Percentiles rank a stretch among this genome's conserved stretches.
Evolutionary conservation across 2,113 vertebrate genomes (phyloP).

Genomic region (Xiphophorus hellerii): DNA sequence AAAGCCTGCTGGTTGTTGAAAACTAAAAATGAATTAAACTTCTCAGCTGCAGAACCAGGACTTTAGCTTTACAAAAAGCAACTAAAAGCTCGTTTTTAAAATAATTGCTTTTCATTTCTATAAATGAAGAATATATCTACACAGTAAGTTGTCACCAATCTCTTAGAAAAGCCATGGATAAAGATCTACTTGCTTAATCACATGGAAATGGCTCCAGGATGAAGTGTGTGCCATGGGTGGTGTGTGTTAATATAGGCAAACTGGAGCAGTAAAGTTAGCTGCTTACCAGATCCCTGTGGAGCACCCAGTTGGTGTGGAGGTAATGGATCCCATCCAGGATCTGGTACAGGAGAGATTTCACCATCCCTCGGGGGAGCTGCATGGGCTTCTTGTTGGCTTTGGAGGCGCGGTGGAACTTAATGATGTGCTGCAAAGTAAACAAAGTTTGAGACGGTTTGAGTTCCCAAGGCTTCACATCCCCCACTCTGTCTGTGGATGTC

Average conservation of each 20-base stretch:
- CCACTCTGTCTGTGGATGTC: background rate
- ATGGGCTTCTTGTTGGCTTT: conserved; percentile 99
- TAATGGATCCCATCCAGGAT: conserved; percentile 99
- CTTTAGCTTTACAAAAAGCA: too few relatives aligned
- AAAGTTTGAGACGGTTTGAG: background rate
- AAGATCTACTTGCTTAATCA: background rate
- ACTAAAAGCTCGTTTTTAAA: too few relatives aligned
- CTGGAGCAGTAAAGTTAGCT: conserved; percentile 30
- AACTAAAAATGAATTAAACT: too few relatives aligned
- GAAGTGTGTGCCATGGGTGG: background rate
- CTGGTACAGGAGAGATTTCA: conserved; percentile 98
- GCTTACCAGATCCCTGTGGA: conserved; percentile 99
- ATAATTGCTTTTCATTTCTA: too few relatives aligned
- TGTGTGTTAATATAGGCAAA: conserved; percentile 33
- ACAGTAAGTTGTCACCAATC: too few relatives aligned
- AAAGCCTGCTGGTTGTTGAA: too few relatives aligned
- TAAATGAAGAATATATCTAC: too few relatives aligned
- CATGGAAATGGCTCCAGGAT: conserved; percentile 9
- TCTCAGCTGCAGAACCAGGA: too few relatives aligned
- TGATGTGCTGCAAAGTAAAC: conserved; percentile 90
- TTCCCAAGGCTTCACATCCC: background rate
- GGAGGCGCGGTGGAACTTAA: conserved; percentile 99
- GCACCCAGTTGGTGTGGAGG: conserved; percentile 99
- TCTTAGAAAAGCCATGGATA: too few relatives aligned
- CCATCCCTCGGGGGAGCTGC: conserved; percentile 98